Evolutionary conservation across 2,888 invertebrate species (phyloP), one percentile per base, ranked within the genome.

Genomic region (Branchipolynoe longqiensis): DNA sequence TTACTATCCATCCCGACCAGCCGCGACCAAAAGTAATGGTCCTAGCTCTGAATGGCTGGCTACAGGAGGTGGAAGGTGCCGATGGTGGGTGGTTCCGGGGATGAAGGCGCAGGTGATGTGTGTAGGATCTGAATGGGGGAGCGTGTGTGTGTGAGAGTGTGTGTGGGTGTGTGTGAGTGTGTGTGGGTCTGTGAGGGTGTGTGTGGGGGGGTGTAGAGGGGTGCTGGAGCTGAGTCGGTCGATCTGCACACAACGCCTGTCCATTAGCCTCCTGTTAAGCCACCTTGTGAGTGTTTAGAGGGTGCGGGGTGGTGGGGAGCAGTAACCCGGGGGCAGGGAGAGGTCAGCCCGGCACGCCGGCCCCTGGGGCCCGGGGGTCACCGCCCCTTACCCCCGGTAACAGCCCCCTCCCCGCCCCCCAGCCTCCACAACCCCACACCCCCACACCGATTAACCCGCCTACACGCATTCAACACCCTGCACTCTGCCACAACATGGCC

Each of bases 171-270:
- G n/a, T n/a, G n/a, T n/a, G n/a, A n/a, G n/a, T n/a, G n/a, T n/a
- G n/a, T n/a, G n/a, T n/a, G n/a, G n/a, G n/a, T n/a, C n/a, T 25
- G 62, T 18, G 28, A 31, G 62, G 62, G 62, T 31, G 12, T 14
- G 28, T 25, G 62, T 62, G 25, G 31, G 62, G 48, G 48, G 18
- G 8, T 12, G 48, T 8, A 48, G 58, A 14, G 8, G 33, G 25
- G 69, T 4, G 36, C 36, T 33, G 38, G 36, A 38, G 36, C 8
- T 38, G 69, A 69, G 69, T 69, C 69, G 69, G 69, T 69, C 69
- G 69, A 69, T 69, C 36, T 33, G 1, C 18, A 33, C 69, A 69
- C 69, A 69, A 69, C 69, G 22, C 36, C 69, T 69, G 36, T 14
- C 69, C 36, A 69, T 69, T 69, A 69, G n/a, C 69, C 38, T 38